Percentiles rank a stretch among this genome's conserved stretches.
Conservation (phyloP, 2,113 vertebrate genomes). For the Brachirus orientalis region DNA sequence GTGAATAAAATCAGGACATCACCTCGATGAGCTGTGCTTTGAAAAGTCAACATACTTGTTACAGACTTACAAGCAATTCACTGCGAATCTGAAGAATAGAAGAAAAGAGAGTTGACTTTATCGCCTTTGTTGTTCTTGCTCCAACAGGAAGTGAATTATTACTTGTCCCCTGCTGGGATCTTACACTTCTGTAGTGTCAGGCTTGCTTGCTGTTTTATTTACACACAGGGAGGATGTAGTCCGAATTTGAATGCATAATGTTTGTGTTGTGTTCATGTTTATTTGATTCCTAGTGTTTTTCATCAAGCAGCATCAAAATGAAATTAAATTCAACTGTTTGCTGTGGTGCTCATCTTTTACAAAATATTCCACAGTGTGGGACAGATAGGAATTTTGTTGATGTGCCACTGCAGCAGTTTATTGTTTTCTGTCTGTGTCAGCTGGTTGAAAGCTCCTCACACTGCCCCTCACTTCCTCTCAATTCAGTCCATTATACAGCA, state of each 20-base stretch:
- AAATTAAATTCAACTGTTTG: slow-evolving; percentile 18
- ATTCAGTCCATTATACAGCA: slow-evolving; percentile 10
- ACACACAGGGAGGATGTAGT: slow-evolving; percentile 20
- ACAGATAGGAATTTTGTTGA: slow-evolving; percentile 15
- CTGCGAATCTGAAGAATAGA: too few relatives aligned
- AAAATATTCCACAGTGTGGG: slow-evolving; percentile 8
- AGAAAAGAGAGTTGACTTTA: too few relatives aligned
- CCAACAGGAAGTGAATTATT: slow-evolving; percentile 32
- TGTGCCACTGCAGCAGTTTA: slow-evolving; percentile 8
- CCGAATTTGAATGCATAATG: slow-evolving; percentile 14
- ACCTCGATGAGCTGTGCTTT: too few relatives aligned
- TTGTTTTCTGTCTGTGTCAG: slow-evolving; percentile 37
- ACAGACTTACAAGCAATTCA: too few relatives aligned
- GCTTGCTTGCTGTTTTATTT: slow-evolving; percentile 3
- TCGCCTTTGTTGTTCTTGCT: slow-evolving; percentile 6
- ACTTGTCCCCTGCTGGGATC: slow-evolving; percentile 8
- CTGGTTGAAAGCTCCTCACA: slow-evolving; percentile 22
- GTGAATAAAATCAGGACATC: slow-evolving; percentile 18
- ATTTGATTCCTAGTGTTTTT: slow-evolving; percentile 25
- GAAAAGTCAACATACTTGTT: too few relatives aligned
- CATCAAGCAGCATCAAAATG: slow-evolving; percentile 16
- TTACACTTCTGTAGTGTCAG: slow-evolving; percentile 7
- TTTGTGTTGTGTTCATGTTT: not conserved
- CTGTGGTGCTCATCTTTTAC: slow-evolving; percentile 5
- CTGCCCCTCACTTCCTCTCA: slow-evolving; percentile 29